phyloP scores from a whole-genome alignment of 2,113 vertebrate species.

The Neofelis nebulosa region DNA sequence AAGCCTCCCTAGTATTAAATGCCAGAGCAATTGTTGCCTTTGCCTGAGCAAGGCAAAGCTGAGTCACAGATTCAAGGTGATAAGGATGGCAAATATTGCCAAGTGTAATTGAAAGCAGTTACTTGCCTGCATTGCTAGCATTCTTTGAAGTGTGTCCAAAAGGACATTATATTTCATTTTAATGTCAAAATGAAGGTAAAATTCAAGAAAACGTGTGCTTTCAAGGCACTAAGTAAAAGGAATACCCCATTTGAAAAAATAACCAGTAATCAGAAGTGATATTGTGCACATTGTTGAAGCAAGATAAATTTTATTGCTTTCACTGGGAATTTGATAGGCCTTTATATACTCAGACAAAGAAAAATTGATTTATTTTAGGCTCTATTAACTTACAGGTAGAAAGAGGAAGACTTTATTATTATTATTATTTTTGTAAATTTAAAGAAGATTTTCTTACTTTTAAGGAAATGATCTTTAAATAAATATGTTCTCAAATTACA shows the following conservation, averaged over 20 bases:
- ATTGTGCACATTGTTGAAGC: not conserved
- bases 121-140: slow-evolving; percentile 30
- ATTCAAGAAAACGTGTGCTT: slow-evolving; percentile 54
- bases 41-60: not conserved
- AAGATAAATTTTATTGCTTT: slow-evolving; percentile 21
- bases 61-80: slow-evolving; percentile 59
- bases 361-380: slow-evolving; percentile 28
- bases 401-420: not conserved
- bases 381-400: slow-evolving; percentile 40
- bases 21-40: not conserved
- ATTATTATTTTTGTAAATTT: slow-evolving; percentile 22
- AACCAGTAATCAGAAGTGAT: slow-evolving; percentile 45
- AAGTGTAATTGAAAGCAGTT: slow-evolving; percentile 39
- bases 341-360: slow-evolving; percentile 41
- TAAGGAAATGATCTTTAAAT: slow-evolving; percentile 57
- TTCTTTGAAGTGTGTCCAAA: slow-evolving; percentile 70
- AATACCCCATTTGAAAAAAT: slow-evolving; percentile 46
- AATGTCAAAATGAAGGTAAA: slow-evolving; percentile 59
- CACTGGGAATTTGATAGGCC: slow-evolving; percentile 22
- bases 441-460: slow-evolving; percentile 21
- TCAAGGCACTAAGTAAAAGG: slow-evolving; percentile 38
- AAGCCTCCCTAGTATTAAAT: not conserved
- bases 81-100: slow-evolving; percentile 42
- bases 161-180: slow-evolving; percentile 68
- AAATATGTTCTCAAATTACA: slow-evolving; percentile 37